Conservation (phyloP, 37 sponge, comb jelly and placozoan genomes). For the Beroe ovata region DNA sequence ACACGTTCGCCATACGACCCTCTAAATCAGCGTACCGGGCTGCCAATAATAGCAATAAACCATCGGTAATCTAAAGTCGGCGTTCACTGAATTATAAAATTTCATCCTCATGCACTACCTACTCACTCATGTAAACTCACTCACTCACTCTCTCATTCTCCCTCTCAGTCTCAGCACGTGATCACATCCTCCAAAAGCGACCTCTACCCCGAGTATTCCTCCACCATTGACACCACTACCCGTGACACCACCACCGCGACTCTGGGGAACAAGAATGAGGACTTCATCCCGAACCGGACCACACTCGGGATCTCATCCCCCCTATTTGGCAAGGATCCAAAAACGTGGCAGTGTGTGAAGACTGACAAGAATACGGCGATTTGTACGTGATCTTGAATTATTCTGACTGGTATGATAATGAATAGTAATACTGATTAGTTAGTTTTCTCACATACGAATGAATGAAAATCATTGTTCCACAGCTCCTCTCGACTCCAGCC, state of each 20-base stretch:
- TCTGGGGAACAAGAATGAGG: not conserved
- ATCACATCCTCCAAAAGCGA: not conserved
- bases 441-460: too few relatives aligned
- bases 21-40: slow-evolving; percentile 48
- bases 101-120: too few relatives aligned
- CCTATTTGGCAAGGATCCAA: slow-evolving; percentile 24
- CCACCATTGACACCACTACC: not conserved
- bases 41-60: not conserved
- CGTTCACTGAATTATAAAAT: too few relatives aligned
- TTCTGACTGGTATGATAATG: too few relatives aligned
- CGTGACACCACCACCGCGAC: not conserved
- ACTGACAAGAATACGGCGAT: not conserved
- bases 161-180: too few relatives aligned
- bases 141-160: too few relatives aligned
- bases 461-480: too few relatives aligned
- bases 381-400: not conserved
- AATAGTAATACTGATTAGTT: too few relatives aligned
- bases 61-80: too few relatives aligned
- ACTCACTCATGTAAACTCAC: too few relatives aligned
- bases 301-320: slow-evolving; percentile 10
- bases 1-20: slow-evolving; percentile 51
- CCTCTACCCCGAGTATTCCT: not conserved
- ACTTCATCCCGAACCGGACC: not conserved
- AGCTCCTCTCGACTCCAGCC: not conserved
- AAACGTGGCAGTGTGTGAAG: not conserved